Evolutionary conservation across 2,888 invertebrate genomes (phyloP), one percentile per base, ranked within the genome.

Genomic region (Ornithoptera alexandrae): DNA sequence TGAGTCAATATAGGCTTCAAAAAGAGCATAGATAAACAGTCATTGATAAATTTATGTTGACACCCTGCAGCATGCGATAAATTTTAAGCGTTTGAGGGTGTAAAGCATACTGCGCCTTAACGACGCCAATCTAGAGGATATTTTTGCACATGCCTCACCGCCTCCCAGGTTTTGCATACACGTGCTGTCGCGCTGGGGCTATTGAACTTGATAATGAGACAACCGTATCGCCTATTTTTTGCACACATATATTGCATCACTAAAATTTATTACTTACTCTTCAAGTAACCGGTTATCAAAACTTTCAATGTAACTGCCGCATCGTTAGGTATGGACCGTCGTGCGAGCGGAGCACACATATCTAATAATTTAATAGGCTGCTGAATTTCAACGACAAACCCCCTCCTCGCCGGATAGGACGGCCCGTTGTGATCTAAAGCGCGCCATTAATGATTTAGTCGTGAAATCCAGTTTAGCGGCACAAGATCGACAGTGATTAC

Each of bases 121-220:
- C 78, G 75, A 82, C 77, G 76, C 76, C 69, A 56, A 68, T 77
- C 74, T 82, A 87, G 84, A 83, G 86, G 81, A 83, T 77, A 82
- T 81, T 86, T 90, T 91, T 83, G 90, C 90, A 80, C 82, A 84
- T 76, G 82, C 77, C 74, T 74, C 70, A 68, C 75, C 75, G 81
- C 79, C 78, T 81, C 79, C 78, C 77, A 81, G 81, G 79, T 89
- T 92, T 92, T 90, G 91, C 92, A 91, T 92, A 91, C 92, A 92
- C 92, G 92, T 91, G 92, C 82, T 92, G 87, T 79, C 84, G 80
- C 78, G 83, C 83, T 77, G 89, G 79, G 92, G 92, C 92, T 92
- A 88, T 92, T 92, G 92, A 92, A 92, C 92, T 91, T 92, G 90
- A 91, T 92, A 90, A 89, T 89, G 87, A 87, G 86, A 87, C 87